A percentile compares a stretch with the other conserved stretches of the same genome.
Conservation (phyloP, 2,113 vertebrate genomes). For the Clinocottus analis region DNA sequence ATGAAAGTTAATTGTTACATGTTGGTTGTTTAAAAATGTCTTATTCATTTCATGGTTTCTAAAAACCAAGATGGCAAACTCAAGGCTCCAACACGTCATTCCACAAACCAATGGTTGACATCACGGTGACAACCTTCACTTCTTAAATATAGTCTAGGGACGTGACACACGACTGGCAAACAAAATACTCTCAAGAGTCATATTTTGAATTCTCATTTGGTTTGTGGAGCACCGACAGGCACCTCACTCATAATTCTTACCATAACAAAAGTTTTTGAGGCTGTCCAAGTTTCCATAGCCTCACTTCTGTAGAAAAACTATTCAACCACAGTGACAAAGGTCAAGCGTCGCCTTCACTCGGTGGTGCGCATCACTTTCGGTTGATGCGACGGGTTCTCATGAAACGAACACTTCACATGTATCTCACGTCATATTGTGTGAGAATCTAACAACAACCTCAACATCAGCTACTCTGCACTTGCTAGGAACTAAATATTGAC, state of each 20-base stretch:
- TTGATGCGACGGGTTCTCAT: fast-evolving
- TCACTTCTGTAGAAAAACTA: background rate
- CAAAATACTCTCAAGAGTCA: background rate
- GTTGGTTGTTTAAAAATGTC: background rate
- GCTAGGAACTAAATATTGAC: background rate
- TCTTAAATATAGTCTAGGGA: background rate
- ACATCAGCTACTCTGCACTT: background rate
- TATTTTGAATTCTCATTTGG: background rate
- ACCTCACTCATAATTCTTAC: no score
- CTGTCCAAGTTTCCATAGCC: no score
- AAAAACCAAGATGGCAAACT: background rate
- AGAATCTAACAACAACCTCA: background rate
- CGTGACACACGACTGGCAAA: background rate
- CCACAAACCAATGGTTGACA: background rate
- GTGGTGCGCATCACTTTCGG: background rate
- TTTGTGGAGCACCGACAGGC: background rate
- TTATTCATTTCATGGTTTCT: background rate
- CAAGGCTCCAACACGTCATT: background rate
- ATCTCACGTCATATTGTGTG: no score
- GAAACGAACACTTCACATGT: background rate
- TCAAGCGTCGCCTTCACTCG: background rate
- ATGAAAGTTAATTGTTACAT: no score
- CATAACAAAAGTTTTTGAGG: no score
- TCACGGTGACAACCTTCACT: background rate
- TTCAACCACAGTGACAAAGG: background rate